Percentiles rank a stretch among this genome's conserved stretches.
phyloP scores from a whole-genome alignment of 2,797 vertebrate species.

The Carcharodon carcharias region DNA sequence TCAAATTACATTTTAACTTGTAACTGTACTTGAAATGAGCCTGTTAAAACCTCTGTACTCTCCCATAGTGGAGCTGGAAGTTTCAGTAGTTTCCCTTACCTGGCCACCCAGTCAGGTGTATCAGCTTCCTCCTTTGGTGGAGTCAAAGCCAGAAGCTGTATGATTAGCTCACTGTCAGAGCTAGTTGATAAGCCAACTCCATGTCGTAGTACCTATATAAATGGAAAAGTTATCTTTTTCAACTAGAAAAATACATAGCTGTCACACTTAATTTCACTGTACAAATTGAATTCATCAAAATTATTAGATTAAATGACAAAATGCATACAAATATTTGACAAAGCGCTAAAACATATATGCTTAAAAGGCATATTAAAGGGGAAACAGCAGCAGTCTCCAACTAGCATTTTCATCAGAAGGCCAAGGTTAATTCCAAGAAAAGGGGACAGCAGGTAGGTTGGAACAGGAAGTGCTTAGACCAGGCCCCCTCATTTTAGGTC shows the following conservation, averaged over 20 bases:
- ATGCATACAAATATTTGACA: neutral
- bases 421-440: neutral
- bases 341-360: neutral
- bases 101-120: constrained; percentile 89
- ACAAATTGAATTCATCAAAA: neutral
- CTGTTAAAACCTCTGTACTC: neutral
- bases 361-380: neutral
- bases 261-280: neutral
- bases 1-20: neutral
- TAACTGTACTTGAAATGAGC: neutral
- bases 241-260: neutral
- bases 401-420: neutral
- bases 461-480: neutral
- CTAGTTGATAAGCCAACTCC: constrained; percentile 93
- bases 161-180: constrained; percentile 96
- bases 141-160: constrained; percentile 87
- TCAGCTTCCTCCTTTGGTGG: constrained; percentile 85
- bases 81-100: constrained; percentile 58
- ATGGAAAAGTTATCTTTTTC: neutral
- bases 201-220: constrained; percentile 82
- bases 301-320: neutral
- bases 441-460: neutral
- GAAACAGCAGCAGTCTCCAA: neutral
- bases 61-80: neutral
- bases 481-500: neutral